Percentiles rank a stretch among this genome's conserved stretches.
These are phyloP conservation scores for Drosophila ambigua DNA, from an alignment of 1,140 invertebrate species.

Conservation along the genomic window DNA sequence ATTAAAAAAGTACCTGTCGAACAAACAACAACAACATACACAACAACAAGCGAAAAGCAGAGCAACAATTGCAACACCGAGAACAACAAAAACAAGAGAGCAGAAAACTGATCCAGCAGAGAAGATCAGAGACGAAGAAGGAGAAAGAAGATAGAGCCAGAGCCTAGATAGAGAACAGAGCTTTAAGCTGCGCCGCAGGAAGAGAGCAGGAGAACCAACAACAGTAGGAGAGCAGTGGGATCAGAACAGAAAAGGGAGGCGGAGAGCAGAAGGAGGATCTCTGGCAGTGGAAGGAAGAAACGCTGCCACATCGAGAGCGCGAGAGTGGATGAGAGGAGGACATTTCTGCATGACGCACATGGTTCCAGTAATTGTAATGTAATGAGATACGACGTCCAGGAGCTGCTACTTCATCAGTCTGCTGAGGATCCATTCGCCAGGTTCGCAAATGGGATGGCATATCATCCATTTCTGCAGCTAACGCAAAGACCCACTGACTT, in stretches of 20 bases:
- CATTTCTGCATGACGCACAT: slow-evolving; percentile 71
- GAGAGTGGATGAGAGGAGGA: background rate
- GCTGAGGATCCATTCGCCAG: slow-evolving; percentile 87
- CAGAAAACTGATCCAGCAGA: too few relatives aligned
- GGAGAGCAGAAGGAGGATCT: background rate
- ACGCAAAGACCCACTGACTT: slow-evolving; percentile 94
- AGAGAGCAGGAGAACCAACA: background rate
- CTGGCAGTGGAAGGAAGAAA: too few relatives aligned
- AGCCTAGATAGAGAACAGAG: background rate
- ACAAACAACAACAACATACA: slow-evolving; percentile 20
- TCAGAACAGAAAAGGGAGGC: too few relatives aligned
- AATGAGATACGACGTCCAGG: slow-evolving; percentile 86
- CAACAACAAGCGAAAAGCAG: slow-evolving; percentile 10
- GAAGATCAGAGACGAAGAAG: too few relatives aligned
- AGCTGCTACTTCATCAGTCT: slow-evolving; percentile 87
- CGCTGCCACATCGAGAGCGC: background rate
- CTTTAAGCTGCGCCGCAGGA: background rate
- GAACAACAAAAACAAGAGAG: background rate
- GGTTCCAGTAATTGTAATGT: slow-evolving; percentile 82
- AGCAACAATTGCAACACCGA: slow-evolving; percentile 23
- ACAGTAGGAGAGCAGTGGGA: background rate
- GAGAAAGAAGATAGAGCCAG: background rate
- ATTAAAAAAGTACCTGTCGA: slow-evolving; percentile 57
- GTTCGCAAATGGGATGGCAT: slow-evolving; percentile 87
- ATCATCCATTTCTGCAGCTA: slow-evolving; percentile 89